Evolutionary conservation across 2,888 invertebrate genomes (phyloP), one percentile per base, ranked within the genome.

Genomic region (Clusia tigrina): DNA sequence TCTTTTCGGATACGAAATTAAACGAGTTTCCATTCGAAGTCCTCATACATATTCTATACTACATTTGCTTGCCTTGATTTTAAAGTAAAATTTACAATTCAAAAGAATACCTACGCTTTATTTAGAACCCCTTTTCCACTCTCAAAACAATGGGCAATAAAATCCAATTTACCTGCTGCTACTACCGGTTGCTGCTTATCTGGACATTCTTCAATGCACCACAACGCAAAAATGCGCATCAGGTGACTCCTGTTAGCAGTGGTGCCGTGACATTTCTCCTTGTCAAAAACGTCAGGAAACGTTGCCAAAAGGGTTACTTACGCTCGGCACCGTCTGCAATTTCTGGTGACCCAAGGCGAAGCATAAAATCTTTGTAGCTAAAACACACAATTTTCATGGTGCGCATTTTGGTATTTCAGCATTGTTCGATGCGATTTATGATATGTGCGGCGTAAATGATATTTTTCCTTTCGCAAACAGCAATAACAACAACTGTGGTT

Each of bases 371-470:
- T 63, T 67, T 77, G 70, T 72, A 71, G 68, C 72, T 66, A 78
- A 75, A 74, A 76, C 71, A 72, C 74, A 65, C 67, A 57, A 71
- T 73, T 68, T 75, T 64, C 71, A 76, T 65, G 72, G 67, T 67
- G 63, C 62, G 56, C 38, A 38, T 18, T 56, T 56, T 20, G 37
- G 23, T n/a, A 24, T 53, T n/a, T 24, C 10, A 12, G 12, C 55
- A 38, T 32, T 23, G 37, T 55, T 22, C 22, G n/a, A n/a, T n/a
- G 17, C 48, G 22, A 48, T 76, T 74, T 77, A 76, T 69, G 74
- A 71, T 73, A 72, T 72, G 77, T 77, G 78, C 78, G 68, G 67
- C 74, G 67, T 71, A 76, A 76, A 76, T 75, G 72, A 69, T 71
- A 73, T 75, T 71, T 56, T 66, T 75, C 70, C 71, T 69, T 72